These are phyloP conservation scores for Mola mola DNA, from an alignment of 2,113 vertebrate genomes.

Conservation along the genomic window DNA sequence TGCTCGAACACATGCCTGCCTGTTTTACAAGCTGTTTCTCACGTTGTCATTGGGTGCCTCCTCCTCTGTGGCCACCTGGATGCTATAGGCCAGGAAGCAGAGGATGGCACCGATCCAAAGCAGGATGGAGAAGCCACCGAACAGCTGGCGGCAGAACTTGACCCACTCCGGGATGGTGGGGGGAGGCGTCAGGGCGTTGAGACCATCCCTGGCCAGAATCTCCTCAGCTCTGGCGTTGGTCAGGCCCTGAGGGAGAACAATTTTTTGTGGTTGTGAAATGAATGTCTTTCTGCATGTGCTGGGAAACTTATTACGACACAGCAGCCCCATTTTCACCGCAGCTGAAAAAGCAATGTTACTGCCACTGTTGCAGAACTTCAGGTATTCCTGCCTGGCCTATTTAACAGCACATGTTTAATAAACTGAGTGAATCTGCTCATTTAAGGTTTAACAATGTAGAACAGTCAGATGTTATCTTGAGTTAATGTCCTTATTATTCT, in stretches of 20 bases:
- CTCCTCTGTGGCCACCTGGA: slow-evolving; percentile 88
- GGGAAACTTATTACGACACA: slow-evolving; percentile 43
- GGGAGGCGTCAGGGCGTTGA: slow-evolving; percentile 88
- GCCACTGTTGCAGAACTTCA: slow-evolving; percentile 47
- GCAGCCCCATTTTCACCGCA: slow-evolving; percentile 41
- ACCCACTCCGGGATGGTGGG: slow-evolving; percentile 94
- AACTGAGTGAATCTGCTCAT: slow-evolving; percentile 31
- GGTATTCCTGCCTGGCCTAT: slow-evolving; percentile 47
- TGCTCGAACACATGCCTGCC: neutral
- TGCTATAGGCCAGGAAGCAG: slow-evolving; percentile 92
- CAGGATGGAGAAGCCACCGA: slow-evolving; percentile 93
- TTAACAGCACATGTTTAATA: slow-evolving; percentile 54
- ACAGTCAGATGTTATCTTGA: neutral
- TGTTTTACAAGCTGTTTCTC: slow-evolving; percentile 59
- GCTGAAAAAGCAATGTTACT: slow-evolving; percentile 57
- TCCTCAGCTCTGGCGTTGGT: slow-evolving; percentile 83
- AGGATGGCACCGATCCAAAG: slow-evolving; percentile 92
- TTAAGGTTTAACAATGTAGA: slow-evolving; percentile 13
- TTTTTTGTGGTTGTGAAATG: slow-evolving; percentile 3
- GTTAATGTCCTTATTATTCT: too few species aligned
- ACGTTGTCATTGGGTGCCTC: slow-evolving; percentile 91
- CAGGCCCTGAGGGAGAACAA: slow-evolving; percentile 81
- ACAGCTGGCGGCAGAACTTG: slow-evolving; percentile 95
- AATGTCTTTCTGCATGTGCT: slow-evolving; percentile 10
- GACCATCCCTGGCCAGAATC: slow-evolving; percentile 87